Evolutionary conservation across 1,140 invertebrate genomes (phyloP).

Genomic region (Sarcophaga bullata): DNA sequence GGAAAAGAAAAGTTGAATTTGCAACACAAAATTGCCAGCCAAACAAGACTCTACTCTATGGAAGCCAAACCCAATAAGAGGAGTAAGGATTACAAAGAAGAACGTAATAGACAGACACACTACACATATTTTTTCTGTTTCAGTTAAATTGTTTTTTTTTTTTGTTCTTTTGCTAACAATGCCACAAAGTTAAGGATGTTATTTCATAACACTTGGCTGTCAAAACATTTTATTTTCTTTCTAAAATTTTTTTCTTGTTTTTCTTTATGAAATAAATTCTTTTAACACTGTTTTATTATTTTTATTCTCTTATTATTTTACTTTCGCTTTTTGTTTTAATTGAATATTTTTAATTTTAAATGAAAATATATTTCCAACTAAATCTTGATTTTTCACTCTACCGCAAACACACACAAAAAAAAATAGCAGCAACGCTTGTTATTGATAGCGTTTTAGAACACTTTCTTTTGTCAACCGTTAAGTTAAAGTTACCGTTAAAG

Average conservation of each 20-base stretch:
- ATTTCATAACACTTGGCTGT: constrained; percentile 29
- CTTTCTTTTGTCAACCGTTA: constrained; percentile 30
- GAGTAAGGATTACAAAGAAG: background rate
- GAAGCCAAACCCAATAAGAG: background rate
- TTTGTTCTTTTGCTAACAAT: background rate
- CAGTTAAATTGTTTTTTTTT: no score
- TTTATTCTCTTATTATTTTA: background rate
- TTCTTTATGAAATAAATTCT: background rate
- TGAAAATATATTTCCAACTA: background rate
- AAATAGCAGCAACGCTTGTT: background rate
- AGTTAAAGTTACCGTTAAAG: constrained; percentile 37
- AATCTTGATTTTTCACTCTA: background rate
- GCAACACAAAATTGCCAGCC: no score
- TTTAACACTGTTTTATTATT: constrained; percentile 10
- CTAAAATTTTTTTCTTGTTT: background rate
- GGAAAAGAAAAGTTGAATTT: background rate
- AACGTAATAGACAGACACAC: no score
- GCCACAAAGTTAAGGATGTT: constrained; percentile 8
- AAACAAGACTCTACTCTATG: no score
- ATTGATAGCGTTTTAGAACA: background rate
- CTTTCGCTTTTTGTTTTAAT: background rate
- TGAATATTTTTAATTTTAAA: constrained; percentile 5
- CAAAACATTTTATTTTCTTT: background rate
- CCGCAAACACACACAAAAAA: background rate
- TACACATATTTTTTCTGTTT: no score